Base-by-base conservation (phyloP, 1,140 invertebrate species). In the Plutomurus gul region DNA sequence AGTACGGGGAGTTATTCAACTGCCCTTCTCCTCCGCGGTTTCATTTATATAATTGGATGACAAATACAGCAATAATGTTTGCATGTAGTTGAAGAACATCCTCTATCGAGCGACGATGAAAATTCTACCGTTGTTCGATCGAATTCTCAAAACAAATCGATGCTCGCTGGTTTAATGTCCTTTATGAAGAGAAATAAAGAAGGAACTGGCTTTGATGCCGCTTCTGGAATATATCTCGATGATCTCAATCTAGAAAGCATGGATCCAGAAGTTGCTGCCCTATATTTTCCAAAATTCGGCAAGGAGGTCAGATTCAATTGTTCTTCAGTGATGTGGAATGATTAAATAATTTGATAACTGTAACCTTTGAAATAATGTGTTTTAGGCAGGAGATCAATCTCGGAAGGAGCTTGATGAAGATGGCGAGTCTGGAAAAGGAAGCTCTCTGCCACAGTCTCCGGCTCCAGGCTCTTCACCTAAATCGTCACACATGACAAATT, bases 371-470 rank as follows among this genome's bases (percentile, higher is more conserved):
- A n/a, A 27, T 8, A 43, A 43, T 27, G 3, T 30, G 13, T 37
- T 3, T 33, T 20, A 56, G 65, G n/a, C 16, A 22, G 43, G 60
- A 10, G 76, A 77, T 25, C 0, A 10, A n/a, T 37, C 40, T 20
- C 43, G 51, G 46, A 70, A 47, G 49, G 71, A 81, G 1, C 86
- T 88, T 78, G 96, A 98, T 85, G 95, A 97, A 85, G 96, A 99
- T 88, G 92, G 92, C 72, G 96, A 99, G 88, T 97, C 95, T 65
- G 96, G 96, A 47, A 96, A 96, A 85, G 96, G 96, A 6, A 92
- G 95, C 10, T 98, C 96, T 30, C 87, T 98, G 73, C 94, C 96
- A 1, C 95, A 97, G 84, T 97, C 95, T 60, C 96, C 96, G 1
- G 75, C 47, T 0, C 83, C 82, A 16, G 82, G 82, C 13, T 82